phyloP scores from a whole-genome alignment of 2,797 vertebrate genomes.

The Rhyacichthys aspro region DNA sequence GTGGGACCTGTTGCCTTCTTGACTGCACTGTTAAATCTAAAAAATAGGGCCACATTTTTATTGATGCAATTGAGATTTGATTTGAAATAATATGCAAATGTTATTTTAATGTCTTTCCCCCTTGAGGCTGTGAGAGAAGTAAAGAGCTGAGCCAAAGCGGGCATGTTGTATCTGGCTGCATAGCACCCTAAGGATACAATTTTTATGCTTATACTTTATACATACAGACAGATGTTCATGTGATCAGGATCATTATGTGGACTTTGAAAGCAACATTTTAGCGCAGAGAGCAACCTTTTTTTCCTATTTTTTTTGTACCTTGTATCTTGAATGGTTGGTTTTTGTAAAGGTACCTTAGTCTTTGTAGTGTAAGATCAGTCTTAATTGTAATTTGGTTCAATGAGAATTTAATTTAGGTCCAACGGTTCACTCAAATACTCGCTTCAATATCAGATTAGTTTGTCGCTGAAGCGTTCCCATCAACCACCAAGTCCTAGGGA shows the following conservation, averaged over 20 bases:
- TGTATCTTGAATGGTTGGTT: too few relatives aligned
- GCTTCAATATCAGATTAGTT: background rate
- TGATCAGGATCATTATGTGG: too few relatives aligned
- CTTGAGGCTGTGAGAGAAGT: constrained; percentile 1
- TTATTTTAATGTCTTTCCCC: background rate
- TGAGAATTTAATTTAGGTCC: too few relatives aligned
- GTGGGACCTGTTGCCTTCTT: constrained; percentile 2
- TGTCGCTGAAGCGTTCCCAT: background rate
- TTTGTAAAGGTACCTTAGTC: too few relatives aligned
- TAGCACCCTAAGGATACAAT: constrained; percentile 38
- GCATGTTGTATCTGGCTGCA: constrained; percentile 56
- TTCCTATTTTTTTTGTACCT: too few relatives aligned
- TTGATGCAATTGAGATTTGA: background rate
- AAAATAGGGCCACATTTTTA: constrained; percentile 5
- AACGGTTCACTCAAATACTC: too few relatives aligned
- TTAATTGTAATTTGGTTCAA: too few relatives aligned
- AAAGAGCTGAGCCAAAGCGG: constrained; percentile 12
- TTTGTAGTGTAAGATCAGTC: too few relatives aligned
- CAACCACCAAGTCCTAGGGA: too few relatives aligned
- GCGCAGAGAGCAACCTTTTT: too few relatives aligned
- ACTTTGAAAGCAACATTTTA: too few relatives aligned
- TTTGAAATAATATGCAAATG: constrained; percentile 1
- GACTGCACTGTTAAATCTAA: constrained; percentile 6
- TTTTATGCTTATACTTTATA: constrained; percentile 6
- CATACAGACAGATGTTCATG: too few relatives aligned